Evolutionary conservation across 2,113 vertebrate genomes (phyloP).

Genomic region (Cariama cristata): DNA sequence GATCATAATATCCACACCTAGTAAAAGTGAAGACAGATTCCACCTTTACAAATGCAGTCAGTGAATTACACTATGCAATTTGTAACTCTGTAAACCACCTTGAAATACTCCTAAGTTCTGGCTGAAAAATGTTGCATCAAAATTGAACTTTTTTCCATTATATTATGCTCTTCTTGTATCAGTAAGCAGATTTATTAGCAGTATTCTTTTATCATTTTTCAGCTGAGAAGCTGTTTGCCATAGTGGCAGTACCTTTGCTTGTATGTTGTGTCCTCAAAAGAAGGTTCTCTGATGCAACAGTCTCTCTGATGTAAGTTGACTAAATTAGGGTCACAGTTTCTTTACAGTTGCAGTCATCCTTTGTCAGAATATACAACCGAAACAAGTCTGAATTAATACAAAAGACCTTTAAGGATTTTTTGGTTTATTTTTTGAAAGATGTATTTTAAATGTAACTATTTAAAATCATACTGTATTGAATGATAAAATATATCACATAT

Average conservation of each 20-base stretch:
- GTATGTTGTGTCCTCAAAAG: background rate
- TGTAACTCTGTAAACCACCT: background rate
- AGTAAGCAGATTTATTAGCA: constrained; percentile 3
- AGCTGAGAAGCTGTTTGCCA: background rate
- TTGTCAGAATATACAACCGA: background rate
- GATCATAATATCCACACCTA: background rate
- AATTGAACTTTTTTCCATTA: background rate
- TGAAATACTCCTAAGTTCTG: background rate
- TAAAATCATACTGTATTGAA: background rate
- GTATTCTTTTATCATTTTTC: background rate
- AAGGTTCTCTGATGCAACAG: background rate
- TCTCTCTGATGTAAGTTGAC: background rate
- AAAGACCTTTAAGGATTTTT: background rate
- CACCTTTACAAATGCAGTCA: background rate
- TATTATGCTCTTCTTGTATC: background rate
- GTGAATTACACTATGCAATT: background rate
- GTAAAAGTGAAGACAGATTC: background rate
- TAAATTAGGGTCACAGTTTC: background rate
- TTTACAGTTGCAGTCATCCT: background rate
- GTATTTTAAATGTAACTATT: background rate
- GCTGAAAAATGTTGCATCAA: background rate
- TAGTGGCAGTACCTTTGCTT: background rate
- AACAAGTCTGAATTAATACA: background rate
- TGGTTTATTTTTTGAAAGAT: background rate
- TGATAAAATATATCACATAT: background rate